These are phyloP conservation scores for Canis aureus DNA, from an alignment of 2,113 vertebrate genomes.

Conservation along the genomic window DNA sequence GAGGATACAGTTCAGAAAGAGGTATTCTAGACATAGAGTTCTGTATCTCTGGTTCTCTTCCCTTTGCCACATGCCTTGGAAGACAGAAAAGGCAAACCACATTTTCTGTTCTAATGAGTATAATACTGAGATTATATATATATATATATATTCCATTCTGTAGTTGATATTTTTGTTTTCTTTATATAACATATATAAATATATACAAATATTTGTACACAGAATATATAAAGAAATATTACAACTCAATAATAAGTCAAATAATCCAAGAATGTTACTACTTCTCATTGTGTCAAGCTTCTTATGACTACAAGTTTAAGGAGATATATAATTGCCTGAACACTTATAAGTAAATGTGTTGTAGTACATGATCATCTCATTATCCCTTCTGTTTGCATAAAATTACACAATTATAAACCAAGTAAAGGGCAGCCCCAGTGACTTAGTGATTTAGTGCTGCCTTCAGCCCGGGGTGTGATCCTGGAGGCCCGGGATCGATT, in stretches of 20 bases:
- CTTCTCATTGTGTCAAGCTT: not conserved
- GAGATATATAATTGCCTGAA: not conserved
- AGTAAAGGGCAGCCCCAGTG: too few relatives aligned
- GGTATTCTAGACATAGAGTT: not conserved
- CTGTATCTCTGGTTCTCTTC: not conserved
- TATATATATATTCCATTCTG: not conserved
- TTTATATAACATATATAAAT: not conserved
- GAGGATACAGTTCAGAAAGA: not conserved
- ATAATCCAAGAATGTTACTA: not conserved
- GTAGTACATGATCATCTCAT: not conserved
- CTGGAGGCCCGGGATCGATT: too few relatives aligned
- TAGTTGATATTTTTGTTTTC: not conserved
- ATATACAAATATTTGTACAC: not conserved
- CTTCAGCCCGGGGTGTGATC: too few relatives aligned
- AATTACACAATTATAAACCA: not conserved
- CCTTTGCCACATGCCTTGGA: not conserved
- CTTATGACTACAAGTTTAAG: not conserved
- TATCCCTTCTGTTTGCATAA: not conserved
- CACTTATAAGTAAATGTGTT: not conserved
- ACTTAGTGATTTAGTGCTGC: too few relatives aligned
- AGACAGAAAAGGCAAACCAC: not conserved
- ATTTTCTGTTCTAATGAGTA: not conserved
- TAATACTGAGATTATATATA: not conserved
- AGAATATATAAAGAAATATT: not conserved
- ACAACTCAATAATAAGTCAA: not conserved